These are phyloP conservation scores for Pardosa pseudoannulata DNA, from an alignment of 2,888 invertebrate species.

Conservation along the genomic window DNA sequence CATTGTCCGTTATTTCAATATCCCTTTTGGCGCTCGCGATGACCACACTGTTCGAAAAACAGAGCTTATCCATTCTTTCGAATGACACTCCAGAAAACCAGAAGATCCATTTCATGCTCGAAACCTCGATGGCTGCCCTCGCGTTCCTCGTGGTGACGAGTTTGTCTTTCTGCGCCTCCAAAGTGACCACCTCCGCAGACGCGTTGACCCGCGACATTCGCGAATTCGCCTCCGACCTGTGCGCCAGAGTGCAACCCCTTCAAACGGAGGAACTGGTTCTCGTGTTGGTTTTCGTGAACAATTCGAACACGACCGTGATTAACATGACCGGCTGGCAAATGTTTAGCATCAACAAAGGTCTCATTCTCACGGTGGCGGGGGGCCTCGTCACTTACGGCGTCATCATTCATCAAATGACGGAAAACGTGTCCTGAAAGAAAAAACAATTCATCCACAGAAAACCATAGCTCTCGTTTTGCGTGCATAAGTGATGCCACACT, in stretches of 20 bases:
- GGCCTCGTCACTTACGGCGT: not conserved
- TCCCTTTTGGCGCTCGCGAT: not conserved
- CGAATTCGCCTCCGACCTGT: not conserved
- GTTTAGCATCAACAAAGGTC: slow-evolving; percentile 15
- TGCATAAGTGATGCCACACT: no score
- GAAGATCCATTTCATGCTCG: not conserved
- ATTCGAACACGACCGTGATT: not conserved
- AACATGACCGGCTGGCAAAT: slow-evolving; percentile 13
- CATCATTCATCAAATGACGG: not conserved
- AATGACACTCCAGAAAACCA: not conserved
- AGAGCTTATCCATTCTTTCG: not conserved
- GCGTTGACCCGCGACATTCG: not conserved
- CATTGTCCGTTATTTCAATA: not conserved
- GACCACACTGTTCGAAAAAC: slow-evolving; percentile 6
- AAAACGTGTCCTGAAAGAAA: no score
- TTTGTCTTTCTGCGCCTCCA: not conserved
- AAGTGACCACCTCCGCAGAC: not conserved
- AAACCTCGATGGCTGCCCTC: not conserved
- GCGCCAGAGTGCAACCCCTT: not conserved
- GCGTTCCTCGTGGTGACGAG: not conserved
- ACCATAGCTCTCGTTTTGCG: no score
- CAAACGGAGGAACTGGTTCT: not conserved
- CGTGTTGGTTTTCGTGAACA: not conserved
- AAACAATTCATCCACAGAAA: no score
- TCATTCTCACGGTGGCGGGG: not conserved